A percentile compares a stretch with the other conserved stretches of the same genome.
These are phyloP conservation scores for Papilio gigon DNA, from an alignment of 2,888 invertebrate species.

Conservation along the genomic window DNA sequence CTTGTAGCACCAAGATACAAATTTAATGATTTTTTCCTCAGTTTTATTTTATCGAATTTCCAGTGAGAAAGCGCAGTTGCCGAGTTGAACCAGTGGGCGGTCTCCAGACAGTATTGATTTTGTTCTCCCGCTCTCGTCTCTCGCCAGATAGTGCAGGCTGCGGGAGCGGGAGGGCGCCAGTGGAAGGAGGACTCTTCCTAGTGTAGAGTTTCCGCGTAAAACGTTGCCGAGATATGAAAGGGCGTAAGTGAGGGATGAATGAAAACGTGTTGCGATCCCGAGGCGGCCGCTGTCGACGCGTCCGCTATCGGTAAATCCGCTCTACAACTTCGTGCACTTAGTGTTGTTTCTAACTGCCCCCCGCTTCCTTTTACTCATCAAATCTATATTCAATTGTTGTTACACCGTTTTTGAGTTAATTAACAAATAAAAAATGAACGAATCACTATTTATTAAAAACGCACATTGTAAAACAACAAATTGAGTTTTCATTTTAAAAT, in stretches of 20 bases:
- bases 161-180: constrained; percentile 62
- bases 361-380: constrained; percentile 45
- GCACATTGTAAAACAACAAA: background rate
- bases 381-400: constrained; percentile 10
- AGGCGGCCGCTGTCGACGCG: constrained; percentile 80
- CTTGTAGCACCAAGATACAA: constrained; percentile 61
- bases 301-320: constrained; percentile 81
- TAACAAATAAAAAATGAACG: background rate
- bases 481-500: background rate
- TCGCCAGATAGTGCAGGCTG: constrained; percentile 53
- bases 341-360: constrained; percentile 66
- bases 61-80: constrained; percentile 80
- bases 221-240: constrained; percentile 58
- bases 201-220: constrained; percentile 79
- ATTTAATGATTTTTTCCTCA: constrained; percentile 77
- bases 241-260: constrained; percentile 78
- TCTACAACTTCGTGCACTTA: constrained; percentile 77
- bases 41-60: constrained; percentile 81
- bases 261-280: constrained; percentile 81
- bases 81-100: constrained; percentile 77
- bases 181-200: constrained; percentile 69
- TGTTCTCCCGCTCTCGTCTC: constrained; percentile 69
- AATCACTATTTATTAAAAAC: background rate
- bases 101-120: constrained; percentile 82
- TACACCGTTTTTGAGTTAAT: background rate